Percentiles rank a stretch among this genome's conserved stretches.
These are phyloP conservation scores for Euwallacea fornicatus DNA, from an alignment of 1,140 invertebrate species.

Conservation along the genomic window DNA sequence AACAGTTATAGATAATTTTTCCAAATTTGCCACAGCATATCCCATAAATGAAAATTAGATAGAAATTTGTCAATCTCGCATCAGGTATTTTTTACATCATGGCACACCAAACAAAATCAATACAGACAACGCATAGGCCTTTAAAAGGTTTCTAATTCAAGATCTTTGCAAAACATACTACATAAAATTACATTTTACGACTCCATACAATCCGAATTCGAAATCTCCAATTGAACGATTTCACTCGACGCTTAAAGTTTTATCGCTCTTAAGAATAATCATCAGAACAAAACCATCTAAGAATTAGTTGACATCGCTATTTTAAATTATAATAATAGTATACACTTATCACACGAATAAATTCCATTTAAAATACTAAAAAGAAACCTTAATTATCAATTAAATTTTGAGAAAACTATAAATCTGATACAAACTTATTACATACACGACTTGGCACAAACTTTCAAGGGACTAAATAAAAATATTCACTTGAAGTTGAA, in stretches of 20 bases:
- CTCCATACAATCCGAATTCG: conserved; percentile 25
- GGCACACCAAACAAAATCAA: conserved; percentile 33
- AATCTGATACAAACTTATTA: too few relatives aligned
- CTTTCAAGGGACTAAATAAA: too few relatives aligned
- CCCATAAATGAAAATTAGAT: conserved; percentile 5
- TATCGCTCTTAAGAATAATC: conserved; percentile 23
- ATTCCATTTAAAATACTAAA: conserved; percentile 41
- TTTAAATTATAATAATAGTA: conserved; percentile 39
- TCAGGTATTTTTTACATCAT: conserved; percentile 23
- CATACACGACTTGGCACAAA: too few relatives aligned
- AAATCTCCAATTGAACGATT: conserved; percentile 41
- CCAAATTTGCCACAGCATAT: conserved; percentile 35
- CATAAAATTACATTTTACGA: conserved; percentile 38
- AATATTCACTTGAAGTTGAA: too few relatives aligned
- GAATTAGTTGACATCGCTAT: conserved; percentile 37
- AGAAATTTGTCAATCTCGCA: conserved; percentile 17
- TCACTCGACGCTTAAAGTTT: conserved; percentile 42
- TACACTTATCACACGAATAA: conserved; percentile 34
- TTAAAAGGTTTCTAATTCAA: conserved; percentile 39
- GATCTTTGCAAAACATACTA: conserved; percentile 41
- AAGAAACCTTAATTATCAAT: conserved; percentile 2
- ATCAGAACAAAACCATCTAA: conserved; percentile 19
- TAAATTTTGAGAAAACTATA: too few relatives aligned
- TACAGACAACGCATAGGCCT: conserved; percentile 39
- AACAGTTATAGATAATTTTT: conserved; percentile 44